These are phyloP conservation scores for Pseudopodoces humilis DNA, from an alignment of 2,113 vertebrate genomes.

Conservation along the genomic window DNA sequence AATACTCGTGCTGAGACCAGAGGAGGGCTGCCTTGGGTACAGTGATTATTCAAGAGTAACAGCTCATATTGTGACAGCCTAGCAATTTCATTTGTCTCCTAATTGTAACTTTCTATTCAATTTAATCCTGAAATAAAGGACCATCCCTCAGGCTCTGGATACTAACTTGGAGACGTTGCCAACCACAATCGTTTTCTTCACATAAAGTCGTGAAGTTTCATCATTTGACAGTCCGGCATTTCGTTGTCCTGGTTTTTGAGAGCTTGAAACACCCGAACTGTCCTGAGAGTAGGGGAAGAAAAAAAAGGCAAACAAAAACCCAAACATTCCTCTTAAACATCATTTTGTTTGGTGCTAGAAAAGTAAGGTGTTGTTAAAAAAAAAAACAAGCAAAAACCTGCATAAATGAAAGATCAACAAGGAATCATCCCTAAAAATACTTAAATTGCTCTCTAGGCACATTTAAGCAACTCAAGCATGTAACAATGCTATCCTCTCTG, in stretches of 20 bases:
- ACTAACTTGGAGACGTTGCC: slow-evolving; percentile 98
- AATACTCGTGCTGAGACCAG: neutral
- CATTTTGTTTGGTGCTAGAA: neutral
- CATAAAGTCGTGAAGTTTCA: slow-evolving; percentile 90
- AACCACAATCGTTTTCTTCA: slow-evolving; percentile 98
- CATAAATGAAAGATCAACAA: neutral
- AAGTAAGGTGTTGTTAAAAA: neutral
- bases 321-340: slow-evolving; percentile 44
- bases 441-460: neutral
- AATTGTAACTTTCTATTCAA: neutral
- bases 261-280: slow-evolving; percentile 78
- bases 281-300: slow-evolving; percentile 77
- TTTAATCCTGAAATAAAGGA: neutral
- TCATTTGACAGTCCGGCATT: slow-evolving; percentile 83
- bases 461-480: neutral
- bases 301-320: slow-evolving; percentile 39
- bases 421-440: neutral
- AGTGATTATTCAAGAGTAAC: neutral
- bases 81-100: neutral
- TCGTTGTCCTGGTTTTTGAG: slow-evolving; percentile 80
- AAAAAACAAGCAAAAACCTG: neutral
- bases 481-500: neutral
- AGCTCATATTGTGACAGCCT: neutral
- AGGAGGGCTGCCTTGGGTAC: neutral
- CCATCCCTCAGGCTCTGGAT: neutral